Percentiles rank a stretch among this genome's conserved stretches.
phyloP scores from a whole-genome alignment of 2,113 vertebrate genomes.

The Dicerorhinus sumatrensis region DNA sequence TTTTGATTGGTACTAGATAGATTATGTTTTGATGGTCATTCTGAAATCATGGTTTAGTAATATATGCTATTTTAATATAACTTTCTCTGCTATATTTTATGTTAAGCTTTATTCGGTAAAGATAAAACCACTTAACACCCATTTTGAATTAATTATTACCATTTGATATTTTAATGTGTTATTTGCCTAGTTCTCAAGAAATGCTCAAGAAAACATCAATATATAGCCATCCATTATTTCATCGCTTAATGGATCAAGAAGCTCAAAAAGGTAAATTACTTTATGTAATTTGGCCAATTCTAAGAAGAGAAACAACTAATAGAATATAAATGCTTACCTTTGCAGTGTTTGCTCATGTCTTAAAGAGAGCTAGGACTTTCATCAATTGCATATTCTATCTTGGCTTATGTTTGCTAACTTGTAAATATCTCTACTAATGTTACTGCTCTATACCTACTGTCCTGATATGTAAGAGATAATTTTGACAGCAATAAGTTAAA shows the following conservation, averaged over 20 bases:
- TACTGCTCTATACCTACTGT: neutral
- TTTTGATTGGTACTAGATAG: neutral
- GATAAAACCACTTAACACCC: neutral
- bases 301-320: neutral
- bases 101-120: neutral
- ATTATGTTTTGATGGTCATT: slow-evolving; percentile 14
- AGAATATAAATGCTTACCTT: neutral
- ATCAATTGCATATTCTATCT: neutral
- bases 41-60: slow-evolving; percentile 16
- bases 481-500: slow-evolving; percentile 6
- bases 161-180: slow-evolving; percentile 72
- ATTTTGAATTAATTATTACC: slow-evolving; percentile 51
- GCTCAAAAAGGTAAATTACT: slow-evolving; percentile 83
- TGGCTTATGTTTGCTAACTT: slow-evolving; percentile 28
- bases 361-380: neutral
- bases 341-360: neutral
- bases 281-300: slow-evolving; percentile 21
- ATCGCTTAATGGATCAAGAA: slow-evolving; percentile 58
- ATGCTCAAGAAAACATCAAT: slow-evolving; percentile 78
- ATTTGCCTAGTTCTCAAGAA: slow-evolving; percentile 62
- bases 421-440: neutral
- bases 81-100: slow-evolving; percentile 36
- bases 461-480: neutral
- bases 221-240: slow-evolving; percentile 24
- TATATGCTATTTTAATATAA: neutral